Evolutionary conservation across 2,113 vertebrate genomes (phyloP).

Genomic region (Hepsetus odoe): DNA sequence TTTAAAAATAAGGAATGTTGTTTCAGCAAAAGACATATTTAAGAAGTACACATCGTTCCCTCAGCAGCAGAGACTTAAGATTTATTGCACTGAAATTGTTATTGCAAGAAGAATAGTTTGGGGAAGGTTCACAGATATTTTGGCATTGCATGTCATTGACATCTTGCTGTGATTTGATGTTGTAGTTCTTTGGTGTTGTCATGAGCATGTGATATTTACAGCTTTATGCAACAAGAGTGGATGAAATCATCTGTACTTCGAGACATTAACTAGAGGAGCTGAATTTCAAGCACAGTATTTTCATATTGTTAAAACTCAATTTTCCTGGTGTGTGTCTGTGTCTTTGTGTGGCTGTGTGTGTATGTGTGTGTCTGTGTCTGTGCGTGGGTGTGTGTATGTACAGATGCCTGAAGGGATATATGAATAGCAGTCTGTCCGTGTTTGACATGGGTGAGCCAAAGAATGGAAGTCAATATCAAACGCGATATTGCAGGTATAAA

Average conservation of each 20-base stretch:
- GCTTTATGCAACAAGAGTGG: neutral
- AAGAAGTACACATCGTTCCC: neutral
- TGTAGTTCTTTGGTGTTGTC: neutral
- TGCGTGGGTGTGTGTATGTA: neutral
- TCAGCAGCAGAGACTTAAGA: neutral
- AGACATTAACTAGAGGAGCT: neutral
- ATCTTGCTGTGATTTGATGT: neutral
- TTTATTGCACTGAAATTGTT: neutral
- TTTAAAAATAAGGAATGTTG: too few species aligned
- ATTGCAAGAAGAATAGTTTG: neutral
- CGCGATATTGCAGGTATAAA: constrained; percentile 85
- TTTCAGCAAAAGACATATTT: neutral
- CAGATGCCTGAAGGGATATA: constrained; percentile 93
- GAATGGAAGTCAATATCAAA: constrained; percentile 73
- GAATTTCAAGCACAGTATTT: neutral
- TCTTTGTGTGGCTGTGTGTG: neutral
- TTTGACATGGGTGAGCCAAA: constrained; percentile 87
- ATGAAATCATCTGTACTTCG: neutral
- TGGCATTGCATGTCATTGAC: neutral
- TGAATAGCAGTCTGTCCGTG: constrained; percentile 94
- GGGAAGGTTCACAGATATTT: neutral
- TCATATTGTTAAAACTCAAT: neutral
- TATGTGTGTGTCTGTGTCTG: constrained; percentile 3
- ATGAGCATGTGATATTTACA: neutral
- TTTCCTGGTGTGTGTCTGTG: neutral